Evolutionary conservation across 2,888 invertebrate genomes (phyloP), one percentile per base, ranked within the genome.

Genomic region (Caenorhabditis japonica): DNA sequence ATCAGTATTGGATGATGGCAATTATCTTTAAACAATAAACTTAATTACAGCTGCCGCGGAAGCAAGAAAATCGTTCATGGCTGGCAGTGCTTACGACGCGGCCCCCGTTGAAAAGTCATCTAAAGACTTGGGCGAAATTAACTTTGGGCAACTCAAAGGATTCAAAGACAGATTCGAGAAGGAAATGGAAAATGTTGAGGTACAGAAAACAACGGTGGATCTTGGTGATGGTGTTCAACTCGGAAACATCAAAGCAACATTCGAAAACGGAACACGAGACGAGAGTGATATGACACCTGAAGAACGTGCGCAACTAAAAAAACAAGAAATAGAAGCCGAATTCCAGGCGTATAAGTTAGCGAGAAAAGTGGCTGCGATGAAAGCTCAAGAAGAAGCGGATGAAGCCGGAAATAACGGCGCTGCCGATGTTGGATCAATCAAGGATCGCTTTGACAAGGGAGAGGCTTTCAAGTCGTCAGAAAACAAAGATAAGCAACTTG

Each of bases 151-250:
- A 34, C 70, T 87, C 55, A 81, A 80, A 68, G 77, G 81, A 30
- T 84, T 87, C 79, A 87, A 87, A 59, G 86, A 87, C 39, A 62
- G 77, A 25, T 87, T 87, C 70, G 87, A 87, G 69, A 83, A 84
- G 79, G 75, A 83, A 52, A 78, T 71, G 21, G 74, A 71, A 10
- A 71, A 53, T 13, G 66, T 58, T 4, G 79, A 81, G 21, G 72
- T 71, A n/a, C 82, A 81, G 51, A 81, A 80, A 49, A 79, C 83
- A 10, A 74, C 69, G 33, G 79, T 86, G 23, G 84, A 85, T 17
- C 60, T 86, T 13, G 73, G 69, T 46, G 82, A 82, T 60, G 80
- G 81, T 46, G 81, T 76, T 17, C 79, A 84, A 56, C 71, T 87
- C 21, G 84, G 84, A 55, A 81, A 79, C 43, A 81, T 87, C 69